A percentile compares a stretch with the other conserved stretches of the same genome.
Conservation (phyloP, 2,113 vertebrate genomes). For the Mobula hypostoma region DNA sequence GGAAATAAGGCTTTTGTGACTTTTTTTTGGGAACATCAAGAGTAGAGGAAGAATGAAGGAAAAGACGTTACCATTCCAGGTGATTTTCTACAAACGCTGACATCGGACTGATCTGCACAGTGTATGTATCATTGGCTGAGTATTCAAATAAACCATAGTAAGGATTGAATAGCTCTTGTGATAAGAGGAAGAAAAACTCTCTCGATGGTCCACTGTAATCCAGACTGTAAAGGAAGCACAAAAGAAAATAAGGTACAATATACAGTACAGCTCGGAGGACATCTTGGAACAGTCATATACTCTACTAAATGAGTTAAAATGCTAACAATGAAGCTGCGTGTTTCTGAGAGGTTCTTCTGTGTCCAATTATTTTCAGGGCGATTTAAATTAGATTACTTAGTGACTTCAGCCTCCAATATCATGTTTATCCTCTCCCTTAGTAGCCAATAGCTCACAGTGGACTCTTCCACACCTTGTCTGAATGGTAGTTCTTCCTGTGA, state of each 20-base stretch:
- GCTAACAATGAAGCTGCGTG: neutral
- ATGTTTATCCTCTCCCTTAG: neutral
- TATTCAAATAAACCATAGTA: constrained; percentile 98
- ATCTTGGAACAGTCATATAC: neutral
- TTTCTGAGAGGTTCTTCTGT: neutral
- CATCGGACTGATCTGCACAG: constrained; percentile 98
- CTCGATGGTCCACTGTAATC: constrained; percentile 95
- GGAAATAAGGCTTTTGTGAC: neutral
- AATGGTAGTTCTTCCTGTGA: neutral
- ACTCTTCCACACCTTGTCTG: neutral
- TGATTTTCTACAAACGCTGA: constrained; percentile 97
- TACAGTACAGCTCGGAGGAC: neutral
- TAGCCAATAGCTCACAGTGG: neutral
- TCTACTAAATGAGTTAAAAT: neutral
- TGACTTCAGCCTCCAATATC: neutral
- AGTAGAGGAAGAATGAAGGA: constrained; percentile 3
- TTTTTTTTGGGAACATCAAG: neutral
- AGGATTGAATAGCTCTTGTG: constrained; percentile 97
- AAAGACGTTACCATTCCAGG: constrained; percentile 77
- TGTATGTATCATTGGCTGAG: constrained; percentile 95
- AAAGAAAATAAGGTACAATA: constrained; percentile 25
- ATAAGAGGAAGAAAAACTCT: constrained; percentile 97
- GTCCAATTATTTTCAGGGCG: neutral
- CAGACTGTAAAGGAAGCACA: constrained; percentile 61
- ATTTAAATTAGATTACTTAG: neutral